Base-by-base conservation (phyloP, 2,113 vertebrate genomes). In the Syngnathoides biaculeatus region DNA sequence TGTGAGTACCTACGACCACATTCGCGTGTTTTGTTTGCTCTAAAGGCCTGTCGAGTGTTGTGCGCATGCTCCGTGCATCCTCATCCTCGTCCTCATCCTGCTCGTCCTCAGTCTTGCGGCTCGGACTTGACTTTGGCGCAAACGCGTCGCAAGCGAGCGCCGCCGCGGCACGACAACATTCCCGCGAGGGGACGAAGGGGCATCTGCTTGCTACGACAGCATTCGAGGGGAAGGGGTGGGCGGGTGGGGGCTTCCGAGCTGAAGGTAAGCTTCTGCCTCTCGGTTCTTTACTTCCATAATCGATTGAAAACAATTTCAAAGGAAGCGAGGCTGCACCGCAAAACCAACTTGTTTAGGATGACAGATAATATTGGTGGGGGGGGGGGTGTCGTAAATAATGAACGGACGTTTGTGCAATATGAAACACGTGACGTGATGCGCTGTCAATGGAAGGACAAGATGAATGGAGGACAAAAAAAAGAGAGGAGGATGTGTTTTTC, bases 251-350 rank as follows among this genome's bases (percentile, higher is more conserved):
- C 70, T 65, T 69, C 71, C 64, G 57, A 64, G 63, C 12, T 65
- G 72, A 72, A 88, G 87, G 89, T 87, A 79, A 64, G 82, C 59
- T 66, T 8, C 73, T 74, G 59, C 72, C 74, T 72, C 68, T 35
- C 15, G 14, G 15, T 57, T 57, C 10, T 55, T 55, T 55, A 14
- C 12, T 24, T 55, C 52, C 52, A 2, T 5, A 26, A 22, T 35
- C 30, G 30, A 35, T 35, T 19, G 48, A 22, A 13, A 26, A 26
- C 20, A 20, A 8, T 22, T 14, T 17, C 6, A 19, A 15, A 48
- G 6, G 6, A 15, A 48, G 6, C 55, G 8, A 57, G 14, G 53
- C 11, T 26, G 53, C 15, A 57, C 14, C 6, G 8, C 55, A 30
- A 17, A 30, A 5, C 1, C 2, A 30, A 30, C 30, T 30, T 19